These are phyloP conservation scores for Sus cebifrons DNA, from an alignment of 2,797 vertebrate species.

Conservation along the genomic window DNA sequence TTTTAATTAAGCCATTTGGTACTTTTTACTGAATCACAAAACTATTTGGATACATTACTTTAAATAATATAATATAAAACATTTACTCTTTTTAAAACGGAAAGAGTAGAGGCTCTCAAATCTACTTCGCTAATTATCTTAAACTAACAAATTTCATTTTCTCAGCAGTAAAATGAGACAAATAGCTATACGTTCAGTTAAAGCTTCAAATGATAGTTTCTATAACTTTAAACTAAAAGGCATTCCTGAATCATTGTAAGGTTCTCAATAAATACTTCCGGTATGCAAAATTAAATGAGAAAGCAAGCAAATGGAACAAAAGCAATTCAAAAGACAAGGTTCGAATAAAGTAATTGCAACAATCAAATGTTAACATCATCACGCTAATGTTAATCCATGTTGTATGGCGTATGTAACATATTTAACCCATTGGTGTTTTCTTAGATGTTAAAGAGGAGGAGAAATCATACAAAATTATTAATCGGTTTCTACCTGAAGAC, in stretches of 20 bases:
- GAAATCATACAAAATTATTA: conserved; percentile 37
- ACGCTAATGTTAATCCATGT: neutral
- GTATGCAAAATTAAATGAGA: neutral
- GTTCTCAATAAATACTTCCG: conserved; percentile 3
- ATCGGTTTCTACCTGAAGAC: conserved; percentile 3
- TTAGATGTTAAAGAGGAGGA: conserved; percentile 62
- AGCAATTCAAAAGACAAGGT: neutral
- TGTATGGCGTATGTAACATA: neutral
- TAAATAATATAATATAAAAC: neutral
- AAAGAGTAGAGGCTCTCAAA: neutral
- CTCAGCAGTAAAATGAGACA: neutral
- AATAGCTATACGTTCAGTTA: neutral
- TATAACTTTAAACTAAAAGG: neutral
- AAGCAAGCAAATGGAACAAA: neutral
- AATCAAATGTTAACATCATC: neutral
- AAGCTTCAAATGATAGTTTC: neutral
- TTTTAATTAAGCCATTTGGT: neutral
- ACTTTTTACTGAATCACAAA: neutral
- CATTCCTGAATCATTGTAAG: neutral
- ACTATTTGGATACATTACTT: neutral
- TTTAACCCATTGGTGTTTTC: neutral
- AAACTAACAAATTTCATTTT: conserved; percentile 27
- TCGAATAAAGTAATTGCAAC: too few relatives aligned
- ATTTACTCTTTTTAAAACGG: neutral
- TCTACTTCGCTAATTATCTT: neutral